A percentile compares a stretch with the other conserved stretches of the same genome.
These are phyloP conservation scores for Tinamus major DNA, from an alignment of 2,797 vertebrate genomes.

Conservation along the genomic window DNA sequence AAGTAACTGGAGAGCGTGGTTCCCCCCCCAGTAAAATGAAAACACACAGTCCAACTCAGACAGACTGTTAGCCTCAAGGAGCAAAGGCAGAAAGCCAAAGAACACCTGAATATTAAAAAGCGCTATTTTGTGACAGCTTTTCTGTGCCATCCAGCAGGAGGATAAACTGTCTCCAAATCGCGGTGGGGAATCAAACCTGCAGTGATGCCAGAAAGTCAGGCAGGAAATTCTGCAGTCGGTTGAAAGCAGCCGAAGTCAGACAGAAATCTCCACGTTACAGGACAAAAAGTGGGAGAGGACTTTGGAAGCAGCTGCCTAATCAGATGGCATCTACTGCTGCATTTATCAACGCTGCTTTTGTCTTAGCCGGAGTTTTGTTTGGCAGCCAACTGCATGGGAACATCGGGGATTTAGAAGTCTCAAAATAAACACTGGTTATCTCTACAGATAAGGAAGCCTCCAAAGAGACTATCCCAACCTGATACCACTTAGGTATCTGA, in stretches of 20 bases:
- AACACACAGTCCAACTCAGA: accelerated
- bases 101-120: neutral
- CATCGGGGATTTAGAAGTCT: neutral
- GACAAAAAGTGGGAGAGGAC: neutral
- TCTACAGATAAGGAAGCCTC: neutral
- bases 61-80: neutral
- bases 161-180: neutral
- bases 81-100: neutral
- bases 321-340: neutral
- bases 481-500: neutral
- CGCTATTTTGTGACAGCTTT: neutral
- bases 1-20: neutral
- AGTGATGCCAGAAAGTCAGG: neutral
- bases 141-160: neutral
- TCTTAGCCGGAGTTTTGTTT: neutral
- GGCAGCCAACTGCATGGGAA: neutral
- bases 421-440: neutral
- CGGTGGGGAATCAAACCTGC: neutral
- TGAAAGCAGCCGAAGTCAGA: neutral
- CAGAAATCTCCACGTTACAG: neutral
- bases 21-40: neutral
- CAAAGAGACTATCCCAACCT: neutral
- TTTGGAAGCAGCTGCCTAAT: neutral
- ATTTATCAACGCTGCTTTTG: accelerated
- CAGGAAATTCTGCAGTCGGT: neutral